Conservation (phyloP, 1,140 invertebrate species). For the Thalassaphorura encarpata region DNA sequence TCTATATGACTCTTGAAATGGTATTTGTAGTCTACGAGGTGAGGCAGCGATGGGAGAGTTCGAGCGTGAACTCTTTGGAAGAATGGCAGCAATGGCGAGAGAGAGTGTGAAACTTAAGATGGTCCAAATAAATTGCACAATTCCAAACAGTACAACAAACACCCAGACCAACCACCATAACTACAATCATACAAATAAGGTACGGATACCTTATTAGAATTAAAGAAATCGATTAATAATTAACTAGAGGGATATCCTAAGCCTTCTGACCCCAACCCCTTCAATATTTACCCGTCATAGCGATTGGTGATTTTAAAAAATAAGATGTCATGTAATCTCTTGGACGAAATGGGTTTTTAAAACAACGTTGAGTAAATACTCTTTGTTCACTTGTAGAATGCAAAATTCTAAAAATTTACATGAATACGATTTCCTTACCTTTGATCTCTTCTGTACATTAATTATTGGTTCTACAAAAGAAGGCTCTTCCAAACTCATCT, state of each 20-base stretch:
- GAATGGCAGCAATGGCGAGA: slow-evolving; percentile 22
- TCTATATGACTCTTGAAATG: slow-evolving; percentile 1
- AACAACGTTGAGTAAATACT: not conserved
- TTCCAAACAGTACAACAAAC: slow-evolving; percentile 28
- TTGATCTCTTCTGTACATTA: slow-evolving; percentile 8
- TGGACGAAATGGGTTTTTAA: not conserved
- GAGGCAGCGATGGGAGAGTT: slow-evolving; percentile 14
- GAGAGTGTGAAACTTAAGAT: slow-evolving; percentile 23
- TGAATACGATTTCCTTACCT: slow-evolving; percentile 5
- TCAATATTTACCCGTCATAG: not conserved
- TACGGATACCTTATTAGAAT: slow-evolving; percentile 1
- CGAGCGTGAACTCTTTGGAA: slow-evolving; percentile 13
- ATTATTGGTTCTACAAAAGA: not conserved
- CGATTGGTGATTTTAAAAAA: not conserved
- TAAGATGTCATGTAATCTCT: not conserved
- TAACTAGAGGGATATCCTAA: not conserved
- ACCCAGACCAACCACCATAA: slow-evolving; percentile 31
- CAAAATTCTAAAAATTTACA: no score
- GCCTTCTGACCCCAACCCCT: not conserved
- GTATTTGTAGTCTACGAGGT: slow-evolving; percentile 8
- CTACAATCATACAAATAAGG: slow-evolving; percentile 15
- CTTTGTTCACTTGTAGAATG: not conserved
- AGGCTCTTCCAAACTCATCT: not conserved
- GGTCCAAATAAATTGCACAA: slow-evolving; percentile 26
- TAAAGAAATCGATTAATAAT: not conserved